phyloP scores from a whole-genome alignment of 2,888 invertebrate species.

The Orthosia cruda region DNA sequence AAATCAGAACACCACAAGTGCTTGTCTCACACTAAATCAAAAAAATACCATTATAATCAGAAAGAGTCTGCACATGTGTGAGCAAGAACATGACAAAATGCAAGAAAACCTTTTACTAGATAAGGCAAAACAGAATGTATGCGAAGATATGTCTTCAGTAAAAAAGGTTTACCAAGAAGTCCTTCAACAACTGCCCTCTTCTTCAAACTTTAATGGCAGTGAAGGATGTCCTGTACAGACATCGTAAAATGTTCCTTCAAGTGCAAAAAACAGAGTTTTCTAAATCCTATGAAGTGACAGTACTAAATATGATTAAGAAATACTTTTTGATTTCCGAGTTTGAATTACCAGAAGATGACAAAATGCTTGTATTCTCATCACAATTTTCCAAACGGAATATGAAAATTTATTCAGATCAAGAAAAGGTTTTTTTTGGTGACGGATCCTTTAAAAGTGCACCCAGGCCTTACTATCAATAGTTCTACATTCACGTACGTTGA shows the following conservation, averaged over 20 bases:
- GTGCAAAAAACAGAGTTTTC: not conserved
- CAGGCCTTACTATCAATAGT: not conserved
- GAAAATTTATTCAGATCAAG: not conserved
- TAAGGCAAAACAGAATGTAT: no score
- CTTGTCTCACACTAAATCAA: no score
- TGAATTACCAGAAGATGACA: not conserved
- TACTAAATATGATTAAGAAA: no score
- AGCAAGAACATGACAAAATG: no score
- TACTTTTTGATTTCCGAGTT: not conserved
- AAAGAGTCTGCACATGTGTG: no score
- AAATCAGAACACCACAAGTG: no score
- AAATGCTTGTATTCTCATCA: slow-evolving; percentile 1
- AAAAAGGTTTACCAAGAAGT: not conserved
- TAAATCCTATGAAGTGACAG: no score
- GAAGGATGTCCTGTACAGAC: not conserved
- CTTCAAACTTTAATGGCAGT: not conserved
- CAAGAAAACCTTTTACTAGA: no score
- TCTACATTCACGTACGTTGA: not conserved
- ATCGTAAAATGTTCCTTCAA: not conserved
- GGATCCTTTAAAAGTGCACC: not conserved
- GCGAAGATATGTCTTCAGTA: no score
- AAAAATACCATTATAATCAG: no score
- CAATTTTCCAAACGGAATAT: not conserved
- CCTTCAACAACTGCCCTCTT: not conserved
- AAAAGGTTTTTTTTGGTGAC: not conserved